Percentiles rank a stretch among this genome's conserved stretches.
phyloP scores from a whole-genome alignment of 2,888 invertebrate genomes.

The Dryocosmus kuriphilus region DNA sequence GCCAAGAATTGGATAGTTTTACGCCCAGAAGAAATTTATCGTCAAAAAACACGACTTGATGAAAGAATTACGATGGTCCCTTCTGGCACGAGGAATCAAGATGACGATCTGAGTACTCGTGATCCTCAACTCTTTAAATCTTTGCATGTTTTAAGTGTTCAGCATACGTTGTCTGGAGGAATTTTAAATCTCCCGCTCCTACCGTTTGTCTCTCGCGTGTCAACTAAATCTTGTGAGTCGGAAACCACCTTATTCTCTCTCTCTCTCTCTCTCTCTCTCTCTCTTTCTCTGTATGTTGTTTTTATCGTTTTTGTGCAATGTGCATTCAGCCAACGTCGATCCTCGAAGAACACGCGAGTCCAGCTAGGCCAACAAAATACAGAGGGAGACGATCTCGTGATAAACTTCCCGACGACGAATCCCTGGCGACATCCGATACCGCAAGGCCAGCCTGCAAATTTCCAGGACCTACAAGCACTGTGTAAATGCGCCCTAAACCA shows the following conservation, averaged over 20 bases:
- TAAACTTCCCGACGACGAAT: constrained; percentile 45
- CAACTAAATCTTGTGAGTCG: constrained; percentile 42
- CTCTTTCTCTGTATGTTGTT: no score
- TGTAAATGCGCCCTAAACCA: constrained; percentile 33
- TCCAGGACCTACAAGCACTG: constrained; percentile 17
- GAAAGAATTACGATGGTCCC: constrained; percentile 32
- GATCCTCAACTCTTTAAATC: constrained; percentile 36
- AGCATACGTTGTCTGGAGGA: constrained; percentile 35
- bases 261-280: neutral
- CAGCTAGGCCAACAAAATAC: constrained; percentile 22
- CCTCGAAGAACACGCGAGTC: constrained; percentile 15
- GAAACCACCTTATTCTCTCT: constrained; percentile 29
- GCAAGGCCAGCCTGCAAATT: constrained; percentile 2
- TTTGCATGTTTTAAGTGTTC: constrained; percentile 33
- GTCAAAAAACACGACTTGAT: constrained; percentile 33
- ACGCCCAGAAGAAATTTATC: constrained; percentile 8
- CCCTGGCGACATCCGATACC: constrained; percentile 43
- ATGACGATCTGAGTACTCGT: constrained; percentile 34
- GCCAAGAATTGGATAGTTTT: constrained; percentile 14
- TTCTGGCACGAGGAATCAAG: constrained; percentile 36
- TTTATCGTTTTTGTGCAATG: no score
- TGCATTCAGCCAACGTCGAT: constrained; percentile 31
- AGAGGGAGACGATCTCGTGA: constrained; percentile 44
- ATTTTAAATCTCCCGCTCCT: constrained; percentile 39
- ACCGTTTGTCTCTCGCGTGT: constrained; percentile 41